A percentile compares a stretch with the other conserved stretches of the same genome.
phyloP scores from a whole-genome alignment of 2,113 vertebrate species.

The Micronycteris hirsuta region DNA sequence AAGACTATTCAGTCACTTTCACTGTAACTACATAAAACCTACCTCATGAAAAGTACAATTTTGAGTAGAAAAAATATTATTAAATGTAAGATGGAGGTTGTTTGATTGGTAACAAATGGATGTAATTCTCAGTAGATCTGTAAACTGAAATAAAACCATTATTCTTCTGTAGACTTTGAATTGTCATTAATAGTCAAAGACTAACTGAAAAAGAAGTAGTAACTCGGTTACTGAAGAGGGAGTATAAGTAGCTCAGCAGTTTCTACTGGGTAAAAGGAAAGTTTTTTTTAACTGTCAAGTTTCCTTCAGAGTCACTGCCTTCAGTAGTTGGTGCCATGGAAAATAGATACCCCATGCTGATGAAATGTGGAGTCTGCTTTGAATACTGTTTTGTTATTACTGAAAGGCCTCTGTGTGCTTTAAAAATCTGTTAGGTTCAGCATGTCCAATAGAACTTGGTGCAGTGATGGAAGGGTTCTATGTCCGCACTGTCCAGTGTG shows the following conservation, averaged over 20 bases:
- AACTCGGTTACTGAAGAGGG: background rate
- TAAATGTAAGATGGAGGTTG: background rate
- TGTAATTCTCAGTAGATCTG: background rate
- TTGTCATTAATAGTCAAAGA: background rate
- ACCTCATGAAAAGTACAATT: slow-evolving; percentile 20
- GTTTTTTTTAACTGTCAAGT: background rate
- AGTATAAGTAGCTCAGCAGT: background rate
- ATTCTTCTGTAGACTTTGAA: slow-evolving; percentile 1
- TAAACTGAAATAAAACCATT: background rate
- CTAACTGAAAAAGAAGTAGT: background rate
- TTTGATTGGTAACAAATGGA: background rate
- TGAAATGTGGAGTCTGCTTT: background rate
- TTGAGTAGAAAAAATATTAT: slow-evolving; percentile 1
- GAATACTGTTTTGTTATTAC: background rate
- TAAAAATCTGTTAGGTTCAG: background rate
- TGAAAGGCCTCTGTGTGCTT: background rate
- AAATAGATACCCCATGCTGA: background rate
- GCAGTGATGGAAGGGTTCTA: background rate
- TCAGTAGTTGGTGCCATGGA: background rate
- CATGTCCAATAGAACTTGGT: background rate
- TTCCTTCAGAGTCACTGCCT: background rate
- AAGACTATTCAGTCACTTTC: background rate
- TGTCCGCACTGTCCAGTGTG: background rate
- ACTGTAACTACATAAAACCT: slow-evolving; percentile 32
- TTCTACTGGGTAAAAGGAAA: slow-evolving; percentile 22